Evolutionary conservation across 1,140 invertebrate species (phyloP).

Genomic region (Papilio helenus): DNA sequence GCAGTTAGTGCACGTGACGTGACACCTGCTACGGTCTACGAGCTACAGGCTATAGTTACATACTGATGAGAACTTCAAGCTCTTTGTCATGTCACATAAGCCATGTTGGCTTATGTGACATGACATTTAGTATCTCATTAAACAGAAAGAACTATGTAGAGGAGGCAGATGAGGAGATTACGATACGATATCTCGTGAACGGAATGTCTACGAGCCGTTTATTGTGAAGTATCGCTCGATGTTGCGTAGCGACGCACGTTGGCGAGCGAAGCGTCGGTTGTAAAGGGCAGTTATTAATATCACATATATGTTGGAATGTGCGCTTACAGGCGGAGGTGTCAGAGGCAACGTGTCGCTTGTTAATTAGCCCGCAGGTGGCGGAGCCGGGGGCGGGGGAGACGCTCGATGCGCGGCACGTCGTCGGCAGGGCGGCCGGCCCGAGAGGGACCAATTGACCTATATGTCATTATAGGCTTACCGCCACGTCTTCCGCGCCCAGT

Average conservation of each 20-base stretch:
- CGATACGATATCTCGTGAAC: no score
- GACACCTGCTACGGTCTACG: not conserved
- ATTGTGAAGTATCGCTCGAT: not conserved
- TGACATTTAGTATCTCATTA: no score
- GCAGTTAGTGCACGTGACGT: no score
- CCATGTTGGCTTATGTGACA: no score
- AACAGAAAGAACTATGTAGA: no score
- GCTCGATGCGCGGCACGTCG: no score
- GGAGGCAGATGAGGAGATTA: no score
- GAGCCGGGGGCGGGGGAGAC: not conserved
- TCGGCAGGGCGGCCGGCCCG: no score
- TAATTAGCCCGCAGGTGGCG: not conserved
- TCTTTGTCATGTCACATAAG: not conserved
- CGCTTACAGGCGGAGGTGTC: no score
- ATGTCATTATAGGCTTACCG: not conserved
- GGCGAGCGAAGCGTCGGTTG: not conserved
- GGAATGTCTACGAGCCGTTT: no score
- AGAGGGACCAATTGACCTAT: not conserved
- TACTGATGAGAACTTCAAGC: not conserved
- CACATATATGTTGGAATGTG: not conserved
- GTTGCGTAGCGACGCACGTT: not conserved
- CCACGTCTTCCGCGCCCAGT: not conserved
- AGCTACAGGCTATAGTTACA: not conserved
- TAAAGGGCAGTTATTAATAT: conserved; percentile 12
- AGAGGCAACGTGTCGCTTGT: not conserved